phyloP scores from a whole-genome alignment of 2,797 vertebrate genomes.

The Oceanodroma leucorhoa region DNA sequence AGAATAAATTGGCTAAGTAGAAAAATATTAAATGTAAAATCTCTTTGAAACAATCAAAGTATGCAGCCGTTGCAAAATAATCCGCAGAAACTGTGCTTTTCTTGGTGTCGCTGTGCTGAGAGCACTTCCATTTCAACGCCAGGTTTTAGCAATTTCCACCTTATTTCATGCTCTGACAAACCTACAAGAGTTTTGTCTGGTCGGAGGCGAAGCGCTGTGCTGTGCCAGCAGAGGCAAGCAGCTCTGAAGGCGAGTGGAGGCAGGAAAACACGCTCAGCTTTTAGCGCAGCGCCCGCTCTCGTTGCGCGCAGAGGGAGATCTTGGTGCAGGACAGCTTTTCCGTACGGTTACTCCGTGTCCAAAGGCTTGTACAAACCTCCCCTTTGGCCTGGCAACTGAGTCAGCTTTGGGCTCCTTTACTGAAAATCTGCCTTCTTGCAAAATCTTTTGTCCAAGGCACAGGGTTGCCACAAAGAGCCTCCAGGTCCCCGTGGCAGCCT shows the following conservation, averaged over 20 bases:
- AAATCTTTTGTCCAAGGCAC: background rate
- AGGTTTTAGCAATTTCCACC: background rate
- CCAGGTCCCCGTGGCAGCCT: accelerated
- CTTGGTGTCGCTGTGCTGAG: background rate
- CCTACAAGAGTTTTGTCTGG: background rate
- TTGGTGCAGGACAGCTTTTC: background rate
- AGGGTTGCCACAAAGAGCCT: accelerated
- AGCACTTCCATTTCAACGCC: background rate
- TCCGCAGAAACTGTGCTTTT: background rate
- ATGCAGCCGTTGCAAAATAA: background rate
- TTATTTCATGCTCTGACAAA: slow-evolving; percentile 6
- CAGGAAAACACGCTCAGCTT: background rate
- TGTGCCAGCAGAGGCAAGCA: background rate
- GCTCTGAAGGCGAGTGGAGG: background rate
- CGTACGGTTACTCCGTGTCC: background rate
- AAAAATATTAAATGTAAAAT: background rate
- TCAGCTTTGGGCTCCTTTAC: background rate
- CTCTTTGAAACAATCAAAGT: background rate
- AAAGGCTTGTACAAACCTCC: background rate
- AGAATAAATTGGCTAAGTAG: background rate
- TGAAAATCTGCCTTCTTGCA: background rate
- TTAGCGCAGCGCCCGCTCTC: background rate
- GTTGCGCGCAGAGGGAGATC: background rate
- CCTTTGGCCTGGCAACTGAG: background rate
- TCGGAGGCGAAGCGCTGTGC: background rate